Conservation (phyloP, 2,797 vertebrate species). For the Acipenser ruthenus region DNA sequence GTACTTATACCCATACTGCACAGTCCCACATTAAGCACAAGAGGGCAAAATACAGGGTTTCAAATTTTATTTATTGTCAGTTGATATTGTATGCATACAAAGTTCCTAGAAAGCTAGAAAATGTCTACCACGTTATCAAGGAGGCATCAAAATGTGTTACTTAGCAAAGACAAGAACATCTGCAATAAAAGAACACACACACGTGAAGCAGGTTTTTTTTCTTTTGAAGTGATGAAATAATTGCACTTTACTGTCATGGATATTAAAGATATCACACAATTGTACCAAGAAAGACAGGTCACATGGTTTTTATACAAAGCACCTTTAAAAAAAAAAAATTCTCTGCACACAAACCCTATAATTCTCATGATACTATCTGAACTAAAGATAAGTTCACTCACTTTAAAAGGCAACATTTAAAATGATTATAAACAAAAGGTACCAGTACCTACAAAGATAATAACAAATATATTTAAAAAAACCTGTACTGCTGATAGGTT, state of each 20-base stretch:
- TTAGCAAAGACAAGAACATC: conserved; percentile 97
- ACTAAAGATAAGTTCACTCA: conserved; percentile 79
- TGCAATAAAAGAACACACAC: conserved; percentile 88
- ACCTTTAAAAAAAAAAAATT: conserved; percentile 80
- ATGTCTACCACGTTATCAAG: conserved; percentile 98
- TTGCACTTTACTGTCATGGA: conserved; percentile 85
- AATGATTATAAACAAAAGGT: conserved; percentile 86
- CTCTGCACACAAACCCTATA: conserved; percentile 89
- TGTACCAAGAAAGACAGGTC: conserved; percentile 95
- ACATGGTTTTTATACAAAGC: conserved; percentile 90
- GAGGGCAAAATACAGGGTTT: not conserved
- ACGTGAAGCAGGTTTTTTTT: conserved; percentile 54
- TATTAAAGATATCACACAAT: conserved; percentile 95
- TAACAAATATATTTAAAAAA: conserved; percentile 68
- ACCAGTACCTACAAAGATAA: conserved; percentile 95
- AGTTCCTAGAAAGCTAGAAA: conserved; percentile 99
- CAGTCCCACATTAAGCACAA: no score
- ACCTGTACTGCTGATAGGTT: conserved; percentile 88
- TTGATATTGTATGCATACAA: conserved; percentile 99
- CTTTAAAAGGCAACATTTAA: conserved; percentile 95
- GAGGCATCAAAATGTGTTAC: conserved; percentile 98
- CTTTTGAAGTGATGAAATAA: conserved; percentile 81
- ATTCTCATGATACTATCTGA: conserved; percentile 85
- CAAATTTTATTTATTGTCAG: conserved; percentile 87
- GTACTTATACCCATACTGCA: no score